Evolutionary conservation across 1,140 invertebrate genomes (phyloP).

Genomic region (Drosophila punjabiensis): DNA sequence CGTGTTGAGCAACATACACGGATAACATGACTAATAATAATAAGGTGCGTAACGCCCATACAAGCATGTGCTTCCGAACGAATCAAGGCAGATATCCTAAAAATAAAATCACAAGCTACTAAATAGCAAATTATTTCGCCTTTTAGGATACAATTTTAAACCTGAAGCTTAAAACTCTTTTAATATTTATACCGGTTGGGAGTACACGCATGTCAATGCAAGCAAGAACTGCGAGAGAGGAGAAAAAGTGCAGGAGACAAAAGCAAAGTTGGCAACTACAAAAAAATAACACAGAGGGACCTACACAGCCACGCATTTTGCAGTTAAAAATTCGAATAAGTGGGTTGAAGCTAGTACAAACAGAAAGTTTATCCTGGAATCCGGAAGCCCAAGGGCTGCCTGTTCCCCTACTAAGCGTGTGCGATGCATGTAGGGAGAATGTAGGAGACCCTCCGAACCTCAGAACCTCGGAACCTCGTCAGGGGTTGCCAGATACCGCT

Average conservation of each 20-base stretch:
- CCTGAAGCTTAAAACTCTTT: too few species aligned
- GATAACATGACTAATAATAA: too few species aligned
- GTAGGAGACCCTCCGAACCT: background rate
- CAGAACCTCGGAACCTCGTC: background rate
- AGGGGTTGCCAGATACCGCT: slow-evolving; percentile 5
- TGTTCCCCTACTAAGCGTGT: background rate
- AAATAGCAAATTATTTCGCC: too few species aligned
- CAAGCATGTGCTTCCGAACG: background rate
- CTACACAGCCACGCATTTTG: slow-evolving; percentile 16
- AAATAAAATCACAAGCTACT: slow-evolving; percentile 1
- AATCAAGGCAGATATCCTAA: slow-evolving; percentile 15
- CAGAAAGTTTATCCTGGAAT: slow-evolving; percentile 35
- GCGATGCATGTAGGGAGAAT: background rate
- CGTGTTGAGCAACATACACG: background rate
- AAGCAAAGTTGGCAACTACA: slow-evolving; percentile 57
- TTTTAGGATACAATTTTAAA: background rate
- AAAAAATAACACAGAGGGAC: slow-evolving; percentile 32
- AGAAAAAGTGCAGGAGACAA: slow-evolving; percentile 12
- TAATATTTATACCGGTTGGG: background rate
- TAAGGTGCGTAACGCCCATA: background rate
- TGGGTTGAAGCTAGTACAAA: slow-evolving; percentile 25
- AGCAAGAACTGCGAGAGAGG: background rate
- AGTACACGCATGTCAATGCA: background rate
- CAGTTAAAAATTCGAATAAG: slow-evolving; percentile 16
- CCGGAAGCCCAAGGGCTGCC: slow-evolving; percentile 12